Evolutionary conservation across 2,113 vertebrate genomes (phyloP).

Genomic region (Catharus bicknelli): DNA sequence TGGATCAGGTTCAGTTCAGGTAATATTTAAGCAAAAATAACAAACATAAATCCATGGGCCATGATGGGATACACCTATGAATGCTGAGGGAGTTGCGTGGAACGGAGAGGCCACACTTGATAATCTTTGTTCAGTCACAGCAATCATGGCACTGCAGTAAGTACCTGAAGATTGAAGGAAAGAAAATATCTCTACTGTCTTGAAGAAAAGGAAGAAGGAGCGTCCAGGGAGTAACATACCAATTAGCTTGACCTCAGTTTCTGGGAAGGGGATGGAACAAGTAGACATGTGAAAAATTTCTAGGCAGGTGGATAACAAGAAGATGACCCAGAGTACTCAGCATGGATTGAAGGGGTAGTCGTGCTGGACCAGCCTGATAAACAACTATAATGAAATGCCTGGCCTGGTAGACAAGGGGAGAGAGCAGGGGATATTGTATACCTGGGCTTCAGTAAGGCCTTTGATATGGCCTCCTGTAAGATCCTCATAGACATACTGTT

Average conservation of each 20-base stretch:
- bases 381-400: not conserved
- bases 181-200: not conserved
- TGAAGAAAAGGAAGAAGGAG: not conserved
- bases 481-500: not conserved
- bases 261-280: not conserved
- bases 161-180: not conserved
- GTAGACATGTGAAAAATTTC: not conserved
- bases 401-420: not conserved
- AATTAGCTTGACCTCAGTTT: not conserved
- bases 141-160: not conserved
- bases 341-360: not conserved
- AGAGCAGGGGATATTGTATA: not conserved
- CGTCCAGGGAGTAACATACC: not conserved
- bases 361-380: not conserved
- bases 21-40: not conserved
- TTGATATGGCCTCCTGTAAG: not conserved
- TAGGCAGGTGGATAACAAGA: not conserved
- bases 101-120: not conserved
- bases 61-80: rapidly evolving
- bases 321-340: not conserved
- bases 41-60: rapidly evolving
- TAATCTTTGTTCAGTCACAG: not conserved
- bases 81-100: not conserved
- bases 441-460: not conserved
- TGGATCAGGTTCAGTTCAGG: not conserved